phyloP scores from a whole-genome alignment of 2,113 vertebrate species.

The Hypanus sabinus region DNA sequence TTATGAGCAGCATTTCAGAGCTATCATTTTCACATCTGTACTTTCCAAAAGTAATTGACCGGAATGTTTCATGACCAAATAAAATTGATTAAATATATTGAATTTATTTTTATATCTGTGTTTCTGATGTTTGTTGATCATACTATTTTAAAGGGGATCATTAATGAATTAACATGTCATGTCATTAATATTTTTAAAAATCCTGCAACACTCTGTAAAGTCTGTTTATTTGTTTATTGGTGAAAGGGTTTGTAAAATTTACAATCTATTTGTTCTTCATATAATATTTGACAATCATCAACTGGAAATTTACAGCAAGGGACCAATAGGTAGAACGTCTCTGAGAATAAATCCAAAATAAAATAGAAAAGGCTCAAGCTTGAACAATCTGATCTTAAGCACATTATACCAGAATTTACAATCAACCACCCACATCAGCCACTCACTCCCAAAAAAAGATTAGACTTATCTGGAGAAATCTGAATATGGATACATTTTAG shows the following conservation, averaged over 20 bases:
- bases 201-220: neutral
- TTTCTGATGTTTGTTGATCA: neutral
- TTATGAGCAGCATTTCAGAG: neutral
- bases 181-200: neutral
- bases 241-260: neutral
- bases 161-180: neutral
- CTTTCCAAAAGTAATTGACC: neutral
- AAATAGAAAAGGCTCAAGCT: neutral
- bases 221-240: neutral
- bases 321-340: neutral
- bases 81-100: neutral
- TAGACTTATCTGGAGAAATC: no score
- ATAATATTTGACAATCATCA: neutral
- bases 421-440: no score
- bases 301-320: neutral
- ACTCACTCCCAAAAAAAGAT: no score
- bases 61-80: neutral
- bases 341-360: neutral
- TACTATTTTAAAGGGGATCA: neutral
- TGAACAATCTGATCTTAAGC: neutral
- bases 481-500: no score
- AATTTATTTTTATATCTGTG: neutral
- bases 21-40: conserved; percentile 2
- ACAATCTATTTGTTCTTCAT: neutral
- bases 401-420: no score